Evolutionary conservation across 2,797 vertebrate species (phyloP).

Genomic region (Hirundo rustica): DNA sequence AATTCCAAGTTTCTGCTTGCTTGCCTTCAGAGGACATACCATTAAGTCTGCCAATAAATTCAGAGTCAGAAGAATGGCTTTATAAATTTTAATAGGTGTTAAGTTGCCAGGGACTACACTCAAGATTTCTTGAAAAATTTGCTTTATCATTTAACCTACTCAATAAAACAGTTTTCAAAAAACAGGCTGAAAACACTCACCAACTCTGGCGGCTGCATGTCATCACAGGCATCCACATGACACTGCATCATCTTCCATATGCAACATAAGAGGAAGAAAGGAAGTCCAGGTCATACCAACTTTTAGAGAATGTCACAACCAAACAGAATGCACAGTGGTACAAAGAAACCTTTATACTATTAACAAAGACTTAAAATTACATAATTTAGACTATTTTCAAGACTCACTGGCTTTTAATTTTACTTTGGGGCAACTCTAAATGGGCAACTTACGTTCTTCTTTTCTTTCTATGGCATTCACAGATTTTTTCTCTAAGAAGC

Average conservation of each 20-base stretch:
- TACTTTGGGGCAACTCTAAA: background rate
- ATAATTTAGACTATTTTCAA: background rate
- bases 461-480: background rate
- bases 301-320: background rate
- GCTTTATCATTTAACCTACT: background rate
- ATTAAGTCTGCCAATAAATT: background rate
- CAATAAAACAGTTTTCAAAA: background rate
- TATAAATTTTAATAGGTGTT: background rate
- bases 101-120: background rate
- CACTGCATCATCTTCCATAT: conserved; percentile 70
- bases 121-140: background rate
- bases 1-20: background rate
- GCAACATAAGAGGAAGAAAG: background rate
- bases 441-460: background rate
- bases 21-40: background rate
- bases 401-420: background rate
- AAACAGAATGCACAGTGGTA: background rate
- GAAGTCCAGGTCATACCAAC: background rate
- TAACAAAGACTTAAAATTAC: background rate
- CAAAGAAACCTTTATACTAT: background rate
- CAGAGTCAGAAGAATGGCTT: background rate
- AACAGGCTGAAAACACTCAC: conserved; percentile 19
- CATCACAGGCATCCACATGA: conserved; percentile 70
- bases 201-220: conserved; percentile 70
- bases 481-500: background rate